Evolutionary conservation across 2,797 vertebrate genomes (phyloP), one percentile per base, ranked within the genome.

Genomic region (Neoniphon sammara): DNA sequence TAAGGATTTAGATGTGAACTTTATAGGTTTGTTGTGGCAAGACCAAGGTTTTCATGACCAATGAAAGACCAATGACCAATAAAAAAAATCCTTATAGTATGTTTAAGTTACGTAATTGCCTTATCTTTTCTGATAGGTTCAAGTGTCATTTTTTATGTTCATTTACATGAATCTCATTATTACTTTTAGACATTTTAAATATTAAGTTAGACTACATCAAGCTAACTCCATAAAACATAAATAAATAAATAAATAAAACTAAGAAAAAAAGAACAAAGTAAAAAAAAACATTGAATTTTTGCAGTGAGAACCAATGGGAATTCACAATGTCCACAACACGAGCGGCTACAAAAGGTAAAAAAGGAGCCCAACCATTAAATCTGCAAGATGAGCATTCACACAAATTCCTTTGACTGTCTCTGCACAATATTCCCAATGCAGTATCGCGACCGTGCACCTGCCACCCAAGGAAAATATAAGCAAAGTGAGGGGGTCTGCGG

Each of bases 381-480:
- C 58, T 59, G 61, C 60, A 60, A 63, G 53, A 73, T 82, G 78
- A 88, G 81, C 86, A 77, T 67, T 77, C 52, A 71, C 70, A 71
- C 73, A 39, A 77, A 86, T 76, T 78, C 4, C 6, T 75, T 60
- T 72, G 23, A n/a, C 49, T 67, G 23, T 69, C 57, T 77, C 31
- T 77, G 66, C 75, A 34, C 77, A 50, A 76, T 56, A 69, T 50
- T 61, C 83, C 69, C 20, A 14, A 73, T 69, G 83, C 66, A 1
- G 54, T 82, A 86, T 89, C 83, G 68, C 67, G 57, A 65, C 60
- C 80, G 62, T 82, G 85, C 83, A 91, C 83, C 84, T 84, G 78
- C 65, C 80, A 77, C 68, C 54, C 53, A 27, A n/a, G 34, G 58
- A 79, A 75, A 66, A 66, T 72, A 17, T 42, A 17, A 53, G 53